Evolutionary conservation across 2,113 vertebrate species (phyloP), one percentile per base, ranked within the genome.

Genomic region (Planiliza haematocheilus): DNA sequence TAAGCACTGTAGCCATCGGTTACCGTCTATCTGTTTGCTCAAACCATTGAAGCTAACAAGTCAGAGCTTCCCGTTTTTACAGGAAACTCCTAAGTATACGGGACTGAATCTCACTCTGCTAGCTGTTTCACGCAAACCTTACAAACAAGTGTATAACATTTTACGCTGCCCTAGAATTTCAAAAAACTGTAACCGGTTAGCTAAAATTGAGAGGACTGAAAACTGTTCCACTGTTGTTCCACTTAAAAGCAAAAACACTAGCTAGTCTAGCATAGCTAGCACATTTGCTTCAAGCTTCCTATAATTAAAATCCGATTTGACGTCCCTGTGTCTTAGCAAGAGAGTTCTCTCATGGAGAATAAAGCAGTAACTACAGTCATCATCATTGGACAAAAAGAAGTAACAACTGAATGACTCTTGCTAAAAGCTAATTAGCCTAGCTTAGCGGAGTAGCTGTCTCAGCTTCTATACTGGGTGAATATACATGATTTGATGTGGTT

Each of bases 361-460:
- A n/a, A n/a, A n/a, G n/a, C n/a, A n/a, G n/a, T n/a, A n/a, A n/a
- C n/a, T 43, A 16, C 24, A 30, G 24, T 5, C 24, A 30, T 43
- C 42, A 43, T 43, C 4, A 16, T 6, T 16, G 24, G 24, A 30
- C 37, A 63, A 10, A n/a, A 39, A 10, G 7, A 41, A 62, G 48
- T 17, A 12, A 18, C 4, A 16, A 37, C 16, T 59, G 12, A 52
- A 13, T 20, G 36, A 36, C 7, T n/a, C 16, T 1, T 16, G 38
- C 68, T 36, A 66, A 48, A 66, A 21, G 39, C 34, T 55, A 52
- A 34, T 9, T 38, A 64, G 59, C 8, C 38, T 46, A 38, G 17
- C 14, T 30, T 52, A 12, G 21, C 21, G 36, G 24, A 30, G 24
- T 30, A 30, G 24, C 24, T 5, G 24, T 30, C 24, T 30, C 24